A percentile compares a stretch with the other conserved stretches of the same genome.
Evolutionary conservation across 2,113 vertebrate genomes (phyloP).

Genomic region (Lycaon pictus): DNA sequence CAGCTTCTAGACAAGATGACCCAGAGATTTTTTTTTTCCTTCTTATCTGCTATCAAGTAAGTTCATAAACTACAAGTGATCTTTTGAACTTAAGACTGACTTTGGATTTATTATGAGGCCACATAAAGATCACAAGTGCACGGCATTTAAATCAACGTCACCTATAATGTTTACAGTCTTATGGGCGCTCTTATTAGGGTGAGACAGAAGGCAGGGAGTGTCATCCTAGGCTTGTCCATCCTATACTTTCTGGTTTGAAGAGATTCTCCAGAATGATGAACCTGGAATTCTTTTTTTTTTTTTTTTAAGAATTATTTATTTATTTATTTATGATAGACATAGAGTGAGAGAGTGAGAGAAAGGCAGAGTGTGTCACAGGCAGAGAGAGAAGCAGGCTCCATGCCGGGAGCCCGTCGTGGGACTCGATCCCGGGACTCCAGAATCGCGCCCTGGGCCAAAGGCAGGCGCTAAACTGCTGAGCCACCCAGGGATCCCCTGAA

Average conservation of each 20-base stretch:
- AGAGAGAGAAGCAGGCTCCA: too few relatives aligned
- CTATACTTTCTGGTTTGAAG: neutral
- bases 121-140: neutral
- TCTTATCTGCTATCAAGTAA: neutral
- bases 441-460: too few relatives aligned
- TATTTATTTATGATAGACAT: too few relatives aligned
- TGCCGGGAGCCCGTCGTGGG: too few relatives aligned
- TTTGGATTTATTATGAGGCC: neutral
- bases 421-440: too few relatives aligned
- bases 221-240: neutral
- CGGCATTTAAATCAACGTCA: neutral
- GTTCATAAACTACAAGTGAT: neutral
- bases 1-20: neutral
- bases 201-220: neutral
- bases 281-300: neutral
- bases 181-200: neutral
- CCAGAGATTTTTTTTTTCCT: neutral
- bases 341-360: too few relatives aligned
- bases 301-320: too few relatives aligned
- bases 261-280: neutral
- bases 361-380: too few relatives aligned
- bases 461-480: too few relatives aligned
- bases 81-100: neutral
- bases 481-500: neutral
- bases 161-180: neutral